phyloP scores from a whole-genome alignment of 1,140 invertebrate genomes.

The Laodelphax striatellus region DNA sequence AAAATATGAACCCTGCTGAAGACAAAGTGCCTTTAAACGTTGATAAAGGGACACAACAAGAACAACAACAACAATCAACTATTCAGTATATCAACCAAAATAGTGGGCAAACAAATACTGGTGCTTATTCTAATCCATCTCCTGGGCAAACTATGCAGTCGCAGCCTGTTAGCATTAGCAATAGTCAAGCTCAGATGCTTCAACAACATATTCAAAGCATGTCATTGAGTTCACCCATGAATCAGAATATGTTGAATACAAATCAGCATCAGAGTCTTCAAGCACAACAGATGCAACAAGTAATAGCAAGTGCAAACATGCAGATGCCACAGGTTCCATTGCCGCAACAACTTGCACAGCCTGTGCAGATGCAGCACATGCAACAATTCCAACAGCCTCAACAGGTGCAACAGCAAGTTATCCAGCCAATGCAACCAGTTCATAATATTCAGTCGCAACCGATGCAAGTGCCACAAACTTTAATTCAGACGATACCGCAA shows the following conservation, averaged over 20 bases:
- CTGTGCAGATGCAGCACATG: constrained; percentile 30
- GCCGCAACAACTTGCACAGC: constrained; percentile 29
- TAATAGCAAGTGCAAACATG: constrained; percentile 33
- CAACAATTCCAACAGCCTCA: constrained; percentile 34
- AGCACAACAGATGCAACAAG: constrained; percentile 40
- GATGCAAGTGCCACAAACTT: constrained; percentile 3
- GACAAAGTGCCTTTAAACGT: constrained; percentile 7
- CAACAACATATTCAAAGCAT: constrained; percentile 28
- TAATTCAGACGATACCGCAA: constrained; percentile 12
- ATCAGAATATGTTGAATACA: constrained; percentile 21
- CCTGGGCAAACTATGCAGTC: constrained; percentile 27
- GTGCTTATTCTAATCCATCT: constrained; percentile 21
- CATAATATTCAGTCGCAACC: constrained; percentile 9
- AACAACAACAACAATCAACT: constrained; percentile 16
- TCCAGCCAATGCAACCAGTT: background rate
- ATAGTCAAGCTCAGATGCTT: constrained; percentile 32
- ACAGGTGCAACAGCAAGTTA: constrained; percentile 28
- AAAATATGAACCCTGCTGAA: background rate
- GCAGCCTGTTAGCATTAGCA: constrained; percentile 32
- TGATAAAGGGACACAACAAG: constrained; percentile 14
- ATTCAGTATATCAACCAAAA: constrained; percentile 1
- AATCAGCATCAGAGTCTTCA: constrained; percentile 36
- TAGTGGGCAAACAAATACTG: constrained; percentile 13
- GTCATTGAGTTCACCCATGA: constrained; percentile 30
- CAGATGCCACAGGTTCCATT: constrained; percentile 28